phyloP scores from a whole-genome alignment of 2,888 invertebrate species.

The Cheilosia impressa region DNA sequence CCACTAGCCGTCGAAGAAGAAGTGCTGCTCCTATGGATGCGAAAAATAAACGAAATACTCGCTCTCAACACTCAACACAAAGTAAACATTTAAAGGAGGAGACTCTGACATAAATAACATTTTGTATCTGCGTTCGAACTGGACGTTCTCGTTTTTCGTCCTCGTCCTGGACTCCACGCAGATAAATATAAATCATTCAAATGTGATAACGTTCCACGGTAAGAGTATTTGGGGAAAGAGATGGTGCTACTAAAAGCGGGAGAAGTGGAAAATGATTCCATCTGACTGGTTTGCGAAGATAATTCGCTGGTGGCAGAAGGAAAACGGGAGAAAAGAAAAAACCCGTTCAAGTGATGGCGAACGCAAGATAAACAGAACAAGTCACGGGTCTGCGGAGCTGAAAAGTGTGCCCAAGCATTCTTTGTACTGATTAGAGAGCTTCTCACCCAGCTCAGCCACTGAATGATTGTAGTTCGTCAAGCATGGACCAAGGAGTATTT shows the following conservation, averaged over 20 bases:
- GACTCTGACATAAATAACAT: conserved; percentile 60
- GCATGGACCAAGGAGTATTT: too few relatives aligned
- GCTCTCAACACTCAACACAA: conserved; percentile 40
- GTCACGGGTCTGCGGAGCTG: conserved; percentile 15
- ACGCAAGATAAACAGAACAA: conserved; percentile 43
- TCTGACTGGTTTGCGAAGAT: conserved; percentile 45
- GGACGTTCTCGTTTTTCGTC: conserved; percentile 10
- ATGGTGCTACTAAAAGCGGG: not conserved
- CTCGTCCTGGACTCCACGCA: conserved; percentile 13
- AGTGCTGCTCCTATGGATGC: not conserved
- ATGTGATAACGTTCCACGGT: conserved; percentile 66
- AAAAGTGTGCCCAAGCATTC: not conserved
- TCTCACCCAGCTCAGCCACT: not conserved
- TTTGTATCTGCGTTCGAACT: conserved; percentile 53
- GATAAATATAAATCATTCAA: conserved; percentile 72
- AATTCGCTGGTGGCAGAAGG: conserved; percentile 5
- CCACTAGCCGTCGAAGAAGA: not conserved
- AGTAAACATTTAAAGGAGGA: conserved; percentile 63
- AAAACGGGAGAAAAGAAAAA: not conserved
- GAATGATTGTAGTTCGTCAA: conserved; percentile 9
- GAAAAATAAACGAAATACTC: conserved; percentile 16
- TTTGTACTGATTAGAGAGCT: conserved; percentile 12
- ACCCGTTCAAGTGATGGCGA: not conserved
- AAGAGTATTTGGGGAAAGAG: conserved; percentile 23
- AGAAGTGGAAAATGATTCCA: conserved; percentile 34